Conservation (phyloP, 2,113 vertebrate species). For the Cricetomys ansorgei region DNA sequence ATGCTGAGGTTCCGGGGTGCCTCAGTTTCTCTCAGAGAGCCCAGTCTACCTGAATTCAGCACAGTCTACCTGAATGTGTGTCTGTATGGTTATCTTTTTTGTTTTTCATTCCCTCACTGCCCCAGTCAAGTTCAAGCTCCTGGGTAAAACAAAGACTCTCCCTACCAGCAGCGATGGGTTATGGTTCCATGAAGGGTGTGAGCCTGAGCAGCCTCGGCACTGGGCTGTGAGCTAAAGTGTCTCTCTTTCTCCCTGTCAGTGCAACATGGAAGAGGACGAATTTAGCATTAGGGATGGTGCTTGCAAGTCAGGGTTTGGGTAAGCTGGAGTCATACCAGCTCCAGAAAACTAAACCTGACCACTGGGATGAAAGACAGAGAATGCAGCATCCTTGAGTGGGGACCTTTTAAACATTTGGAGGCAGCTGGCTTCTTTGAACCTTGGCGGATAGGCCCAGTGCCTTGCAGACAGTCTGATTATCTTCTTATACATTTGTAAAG, state of each 20-base stretch:
- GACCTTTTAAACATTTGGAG: neutral
- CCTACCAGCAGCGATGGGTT: neutral
- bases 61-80: neutral
- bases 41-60: neutral
- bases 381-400: neutral
- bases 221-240: neutral
- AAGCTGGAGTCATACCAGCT: neutral
- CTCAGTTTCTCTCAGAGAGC: neutral
- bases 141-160: neutral
- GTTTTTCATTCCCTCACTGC: neutral
- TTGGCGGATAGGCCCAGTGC: conserved; percentile 38
- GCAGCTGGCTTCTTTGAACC: conserved; percentile 25
- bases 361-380: neutral
- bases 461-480: conserved; percentile 61
- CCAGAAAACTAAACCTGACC: neutral
- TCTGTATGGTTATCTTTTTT: neutral
- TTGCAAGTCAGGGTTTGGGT: neutral
- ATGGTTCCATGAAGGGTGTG: neutral
- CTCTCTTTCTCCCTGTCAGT: neutral
- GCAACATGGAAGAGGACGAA: neutral
- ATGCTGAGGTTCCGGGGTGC: neutral
- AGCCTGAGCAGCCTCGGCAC: neutral
- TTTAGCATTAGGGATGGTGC: conserved; percentile 18
- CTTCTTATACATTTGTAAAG: conserved; percentile 73
- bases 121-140: neutral